Evolutionary conservation across 2,113 vertebrate species (phyloP).

Genomic region (Bubo bubo): DNA sequence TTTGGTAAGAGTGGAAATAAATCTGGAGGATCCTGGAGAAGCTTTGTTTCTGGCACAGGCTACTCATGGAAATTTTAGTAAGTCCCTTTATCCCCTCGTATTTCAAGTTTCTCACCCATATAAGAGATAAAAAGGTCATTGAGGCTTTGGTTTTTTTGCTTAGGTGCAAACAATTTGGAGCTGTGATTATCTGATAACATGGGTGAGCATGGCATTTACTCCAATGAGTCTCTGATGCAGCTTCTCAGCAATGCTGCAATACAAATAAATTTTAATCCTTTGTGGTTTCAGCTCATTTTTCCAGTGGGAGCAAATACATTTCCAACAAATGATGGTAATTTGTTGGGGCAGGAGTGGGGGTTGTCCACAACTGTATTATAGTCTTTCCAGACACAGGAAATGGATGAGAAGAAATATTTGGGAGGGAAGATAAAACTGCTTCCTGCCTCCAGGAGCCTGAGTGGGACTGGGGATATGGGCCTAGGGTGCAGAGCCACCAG

Average conservation of each 20-base stretch:
- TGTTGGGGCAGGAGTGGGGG: fast-evolving
- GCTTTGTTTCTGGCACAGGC: neutral
- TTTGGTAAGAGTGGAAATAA: neutral
- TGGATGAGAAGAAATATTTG: neutral
- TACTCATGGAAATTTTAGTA: neutral
- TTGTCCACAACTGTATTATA: neutral
- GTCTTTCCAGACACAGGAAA: neutral
- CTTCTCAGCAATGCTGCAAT: neutral
- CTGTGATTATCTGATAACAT: neutral
- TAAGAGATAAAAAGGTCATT: neutral
- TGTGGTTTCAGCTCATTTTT: neutral
- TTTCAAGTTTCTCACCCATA: neutral
- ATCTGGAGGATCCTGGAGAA: neutral
- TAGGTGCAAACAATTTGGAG: neutral
- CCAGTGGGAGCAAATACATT: neutral
- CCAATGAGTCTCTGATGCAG: neutral
- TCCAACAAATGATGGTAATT: neutral
- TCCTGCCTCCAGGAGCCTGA: neutral
- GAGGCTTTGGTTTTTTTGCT: neutral
- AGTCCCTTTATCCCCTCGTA: neutral
- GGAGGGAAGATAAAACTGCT: neutral
- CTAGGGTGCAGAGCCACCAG: neutral
- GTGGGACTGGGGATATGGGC: no score
- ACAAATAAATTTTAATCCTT: neutral
- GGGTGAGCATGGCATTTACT: neutral